Evolutionary conservation across 2,113 vertebrate genomes (phyloP).

Genomic region (Phodopus roborovskii): DNA sequence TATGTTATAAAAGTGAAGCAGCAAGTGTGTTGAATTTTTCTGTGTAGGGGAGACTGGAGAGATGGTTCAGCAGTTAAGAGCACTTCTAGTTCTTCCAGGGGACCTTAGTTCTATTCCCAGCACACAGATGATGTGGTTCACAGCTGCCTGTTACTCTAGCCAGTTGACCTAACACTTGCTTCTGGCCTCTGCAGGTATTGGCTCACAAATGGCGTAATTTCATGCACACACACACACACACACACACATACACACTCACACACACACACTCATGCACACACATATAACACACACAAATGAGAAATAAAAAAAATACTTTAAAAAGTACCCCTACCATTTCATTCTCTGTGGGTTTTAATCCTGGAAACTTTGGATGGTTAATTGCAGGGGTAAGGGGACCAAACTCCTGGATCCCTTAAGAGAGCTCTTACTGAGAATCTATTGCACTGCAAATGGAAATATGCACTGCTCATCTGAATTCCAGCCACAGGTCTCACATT

Average conservation of each 20-base stretch:
- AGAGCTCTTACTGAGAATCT: not conserved
- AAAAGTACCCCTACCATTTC: not conserved
- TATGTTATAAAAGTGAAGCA: not conserved
- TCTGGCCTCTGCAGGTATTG: not conserved
- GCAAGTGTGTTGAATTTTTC: not conserved
- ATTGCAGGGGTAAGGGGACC: slow-evolving; percentile 1
- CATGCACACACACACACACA: not conserved
- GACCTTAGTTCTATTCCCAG: not conserved
- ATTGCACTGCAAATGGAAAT: not conserved
- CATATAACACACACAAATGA: not conserved
- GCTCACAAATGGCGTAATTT: not conserved
- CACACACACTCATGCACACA: not conserved
- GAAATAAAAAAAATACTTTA: not conserved
- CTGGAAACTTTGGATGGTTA: not conserved
- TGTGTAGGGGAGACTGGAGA: not conserved
- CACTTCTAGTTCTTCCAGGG: not conserved
- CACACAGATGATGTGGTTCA: no score
- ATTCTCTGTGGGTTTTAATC: not conserved
- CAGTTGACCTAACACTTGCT: not conserved
- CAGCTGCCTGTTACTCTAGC: not conserved
- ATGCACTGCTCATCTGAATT: not conserved
- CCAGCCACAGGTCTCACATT: not conserved
- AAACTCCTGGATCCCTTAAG: not conserved
- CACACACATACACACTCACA: not conserved
- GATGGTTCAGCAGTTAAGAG: not conserved